Evolutionary conservation across 2,888 invertebrate genomes (phyloP), one percentile per base, ranked within the genome.

Genomic region (Drosophila macrospina): DNA sequence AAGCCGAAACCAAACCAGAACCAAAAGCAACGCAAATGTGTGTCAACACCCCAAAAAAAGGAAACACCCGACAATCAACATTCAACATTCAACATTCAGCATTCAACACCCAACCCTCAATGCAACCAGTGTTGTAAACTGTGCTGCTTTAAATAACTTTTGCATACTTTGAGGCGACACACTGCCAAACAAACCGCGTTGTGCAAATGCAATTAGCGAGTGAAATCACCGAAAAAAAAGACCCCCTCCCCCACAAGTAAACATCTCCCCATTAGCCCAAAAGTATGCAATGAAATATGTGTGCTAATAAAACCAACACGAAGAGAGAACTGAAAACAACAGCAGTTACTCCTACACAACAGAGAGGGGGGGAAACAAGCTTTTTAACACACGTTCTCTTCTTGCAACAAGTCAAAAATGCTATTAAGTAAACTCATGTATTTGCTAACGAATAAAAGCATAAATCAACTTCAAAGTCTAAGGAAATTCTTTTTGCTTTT

Each of bases 171-270:
- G 20, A 30, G 55, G 45, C 54, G 52, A 61, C 41, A 52, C 28
- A n/a, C 37, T 41, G 65, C 13, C 61, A 69, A 55, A 61, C 66
- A 80, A 60, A 28, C 60, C 64, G 67, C 65, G 65, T 62, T 64
- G 66, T 74, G 59, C 61, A 74, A 80, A 79, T 68, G 77, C 77
- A 81, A 81, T 84, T 84, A 81, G 81, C 69, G 55, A 67, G 80
- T 72, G 68, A 67, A 66, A 70, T 63, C 41, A 30, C 26, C 41
- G 32, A 39, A 51, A 50, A 45, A 41, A 45, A 44, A 13, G 37
- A 16, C 4, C 4, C 15, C 26, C 30, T 0, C 8, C 26, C 1
- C 26, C 5, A 24, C 2, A 20, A 20, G 3, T 3, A 37, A 62
- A 70, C 30, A 32, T 36, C 11, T 48, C 34, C 42, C 64, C 68